phyloP scores from a whole-genome alignment of 2,797 vertebrate species.

The Rhinophrynus dorsalis region DNA sequence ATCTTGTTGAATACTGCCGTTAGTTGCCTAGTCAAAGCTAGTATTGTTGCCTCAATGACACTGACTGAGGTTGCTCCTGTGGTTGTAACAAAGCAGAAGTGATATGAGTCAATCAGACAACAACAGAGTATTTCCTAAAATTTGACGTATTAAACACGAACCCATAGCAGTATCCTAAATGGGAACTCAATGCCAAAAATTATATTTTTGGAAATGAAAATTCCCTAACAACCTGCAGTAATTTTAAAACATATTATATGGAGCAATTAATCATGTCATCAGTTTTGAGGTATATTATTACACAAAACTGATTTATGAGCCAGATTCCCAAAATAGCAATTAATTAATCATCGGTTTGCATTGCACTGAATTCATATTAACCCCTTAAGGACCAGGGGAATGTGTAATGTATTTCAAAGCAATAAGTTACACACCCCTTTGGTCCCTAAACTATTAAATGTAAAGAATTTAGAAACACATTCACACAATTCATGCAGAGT shows the following conservation, averaged over 20 bases:
- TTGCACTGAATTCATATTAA: no score
- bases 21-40: no score
- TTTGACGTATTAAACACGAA: slow-evolving; percentile 15
- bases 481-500: no score
- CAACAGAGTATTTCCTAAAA: slow-evolving; percentile 25
- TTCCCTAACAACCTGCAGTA: background rate
- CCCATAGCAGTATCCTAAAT: slow-evolving; percentile 8
- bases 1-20: no score
- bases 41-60: no score
- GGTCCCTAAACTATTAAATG: no score
- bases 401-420: no score
- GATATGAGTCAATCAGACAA: slow-evolving; percentile 11
- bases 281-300: background rate
- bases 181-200: slow-evolving; percentile 8
- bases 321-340: background rate
- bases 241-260: background rate
- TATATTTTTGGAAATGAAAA: slow-evolving; percentile 13
- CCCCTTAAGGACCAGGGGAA: no score
- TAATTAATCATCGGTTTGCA: no score
- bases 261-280: background rate
- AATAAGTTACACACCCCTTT: no score
- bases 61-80: background rate
- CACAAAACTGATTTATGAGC: background rate
- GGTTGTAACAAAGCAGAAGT: slow-evolving; percentile 29
- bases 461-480: no score